Percentiles rank a stretch among this genome's conserved stretches.
Conservation (phyloP, 2,113 vertebrate species). For the Danionella cerebrum region DNA sequence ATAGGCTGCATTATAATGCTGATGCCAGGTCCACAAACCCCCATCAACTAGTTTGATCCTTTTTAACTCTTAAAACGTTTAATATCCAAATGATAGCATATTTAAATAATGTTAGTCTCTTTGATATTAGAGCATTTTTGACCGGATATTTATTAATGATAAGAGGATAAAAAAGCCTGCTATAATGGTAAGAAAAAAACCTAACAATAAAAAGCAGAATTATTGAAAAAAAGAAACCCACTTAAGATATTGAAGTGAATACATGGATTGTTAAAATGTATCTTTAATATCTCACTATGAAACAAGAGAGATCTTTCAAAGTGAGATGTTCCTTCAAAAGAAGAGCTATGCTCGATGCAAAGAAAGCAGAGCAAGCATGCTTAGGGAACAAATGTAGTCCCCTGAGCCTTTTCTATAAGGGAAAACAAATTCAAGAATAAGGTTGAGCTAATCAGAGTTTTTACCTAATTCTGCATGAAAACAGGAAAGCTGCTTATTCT, state of each 20-base stretch:
- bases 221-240: slow-evolving; percentile 50
- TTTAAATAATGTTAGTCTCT: too few species aligned
- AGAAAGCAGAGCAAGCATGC: slow-evolving; percentile 24
- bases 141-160: too few species aligned
- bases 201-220: slow-evolving; percentile 13
- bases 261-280: slow-evolving; percentile 8
- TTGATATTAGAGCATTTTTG: too few species aligned
- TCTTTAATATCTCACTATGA: slow-evolving; percentile 52
- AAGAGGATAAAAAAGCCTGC: too few species aligned
- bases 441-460: slow-evolving; percentile 8
- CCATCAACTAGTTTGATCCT: too few species aligned
- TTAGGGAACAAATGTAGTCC: slow-evolving; percentile 24
- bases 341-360: slow-evolving; percentile 12
- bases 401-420: slow-evolving; percentile 24
- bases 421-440: background rate
- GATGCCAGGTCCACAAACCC: too few species aligned
- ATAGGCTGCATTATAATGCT: too few species aligned
- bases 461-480: slow-evolving; percentile 23
- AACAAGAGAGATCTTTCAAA: slow-evolving; percentile 38
- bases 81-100: too few species aligned
- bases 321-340: slow-evolving; percentile 53
- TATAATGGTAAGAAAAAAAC: too few species aligned
- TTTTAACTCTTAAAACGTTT: too few species aligned
- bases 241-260: slow-evolving; percentile 23
- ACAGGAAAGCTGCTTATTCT: slow-evolving; percentile 11